Base-by-base conservation (phyloP, 2,888 invertebrate species). In the Agriopis marginaria region DNA sequence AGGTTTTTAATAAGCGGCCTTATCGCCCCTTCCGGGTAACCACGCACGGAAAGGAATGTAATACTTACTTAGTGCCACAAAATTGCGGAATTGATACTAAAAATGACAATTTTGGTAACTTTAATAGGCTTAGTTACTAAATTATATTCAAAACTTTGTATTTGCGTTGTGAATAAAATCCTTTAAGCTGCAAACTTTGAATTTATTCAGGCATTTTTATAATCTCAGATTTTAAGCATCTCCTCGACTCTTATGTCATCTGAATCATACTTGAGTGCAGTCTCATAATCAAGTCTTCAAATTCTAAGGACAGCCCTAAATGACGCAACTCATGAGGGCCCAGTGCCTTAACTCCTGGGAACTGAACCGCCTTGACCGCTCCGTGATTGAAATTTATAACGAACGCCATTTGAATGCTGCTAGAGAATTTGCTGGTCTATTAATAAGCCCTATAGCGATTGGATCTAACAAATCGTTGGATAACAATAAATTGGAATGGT, bases 361-460 rank as follows among this genome's bases (percentile, higher is more conserved):
- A 80, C 78, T 61, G 61, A 79, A 68, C 77, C 74, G 77, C 83
- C 83, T 86, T 85, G 86, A 82, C 79, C 82, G 70, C 69, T 70
- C 63, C 69, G 72, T 77, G 70, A 76, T 77, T 71, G 60, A 72
- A 71, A 80, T 81, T 82, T 80, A 84, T 79, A 77, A 77, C 74
- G 51, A 66, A 58, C 60, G 51, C 56, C 42, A 70, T 70, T 70
- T 75, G 80, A 80, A 79, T 75, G 75, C 61, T 70, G 72, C 72
- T 68, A 32, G 49, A n/a, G 70, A 75, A 72, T 69, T 69, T 60
- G 65, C 63, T 64, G 32, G 58, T 63, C 66, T 67, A 73, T 68
- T 71, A 69, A 64, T 66, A 63, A 60, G 50, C 40, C 63, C 51
- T 61, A 62, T n/a, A 23, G 54, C 59, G 12, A 63, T 63, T 60